phyloP scores from a whole-genome alignment of 1,140 invertebrate species.

The Monochamus saltuarius region DNA sequence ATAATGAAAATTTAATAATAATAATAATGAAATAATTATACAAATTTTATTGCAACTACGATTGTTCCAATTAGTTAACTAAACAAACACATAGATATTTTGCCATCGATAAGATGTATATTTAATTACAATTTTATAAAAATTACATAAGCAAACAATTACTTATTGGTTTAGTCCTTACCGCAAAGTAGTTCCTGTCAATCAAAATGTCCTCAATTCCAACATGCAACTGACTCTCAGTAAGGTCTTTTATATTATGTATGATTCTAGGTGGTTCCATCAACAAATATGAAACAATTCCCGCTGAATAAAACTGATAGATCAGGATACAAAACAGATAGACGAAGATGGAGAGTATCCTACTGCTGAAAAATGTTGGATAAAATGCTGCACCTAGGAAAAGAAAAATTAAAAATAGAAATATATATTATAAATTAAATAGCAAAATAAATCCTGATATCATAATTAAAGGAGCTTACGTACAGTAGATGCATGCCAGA shows the following conservation, averaged over 20 bases:
- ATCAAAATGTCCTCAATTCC: conserved; percentile 36
- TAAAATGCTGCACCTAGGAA: conserved; percentile 5
- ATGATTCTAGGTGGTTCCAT: conserved; percentile 65
- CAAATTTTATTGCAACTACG: not conserved
- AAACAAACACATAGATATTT: too few relatives aligned
- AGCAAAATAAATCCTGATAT: too few relatives aligned
- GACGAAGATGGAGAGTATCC: conserved; percentile 24
- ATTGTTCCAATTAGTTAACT: too few relatives aligned
- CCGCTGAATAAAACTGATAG: conserved; percentile 51
- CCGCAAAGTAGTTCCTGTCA: conserved; percentile 35
- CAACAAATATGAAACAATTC: conserved; percentile 68
- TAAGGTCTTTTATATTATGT: conserved; percentile 42
- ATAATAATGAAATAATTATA: not conserved
- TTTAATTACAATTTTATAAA: too few relatives aligned
- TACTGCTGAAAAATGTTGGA: conserved; percentile 21
- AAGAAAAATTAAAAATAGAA: too few relatives aligned
- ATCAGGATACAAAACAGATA: conserved; percentile 31
- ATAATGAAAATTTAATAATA: too few relatives aligned
- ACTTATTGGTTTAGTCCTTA: conserved; percentile 4
- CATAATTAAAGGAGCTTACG: too few relatives aligned
- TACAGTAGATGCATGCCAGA: too few relatives aligned
- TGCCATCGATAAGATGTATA: too few relatives aligned
- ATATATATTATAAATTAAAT: too few relatives aligned
- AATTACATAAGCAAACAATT: too few relatives aligned
- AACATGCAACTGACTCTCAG: conserved; percentile 26